phyloP scores from a whole-genome alignment of 2,888 invertebrate species.

The Bedellia somnulentella region DNA sequence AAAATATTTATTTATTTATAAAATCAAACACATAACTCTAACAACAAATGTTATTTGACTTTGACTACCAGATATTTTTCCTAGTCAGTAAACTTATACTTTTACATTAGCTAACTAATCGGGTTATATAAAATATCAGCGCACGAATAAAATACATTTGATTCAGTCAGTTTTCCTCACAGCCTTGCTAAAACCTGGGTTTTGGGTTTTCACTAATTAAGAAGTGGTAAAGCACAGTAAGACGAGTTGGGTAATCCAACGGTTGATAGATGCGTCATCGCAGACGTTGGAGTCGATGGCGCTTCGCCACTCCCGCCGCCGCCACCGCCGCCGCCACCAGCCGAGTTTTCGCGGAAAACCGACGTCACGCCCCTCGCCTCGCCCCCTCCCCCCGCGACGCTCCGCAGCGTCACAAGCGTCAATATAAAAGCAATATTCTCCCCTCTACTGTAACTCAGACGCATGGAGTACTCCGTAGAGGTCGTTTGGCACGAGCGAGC shows the following conservation, averaged over 20 bases:
- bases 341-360: constrained; percentile 56
- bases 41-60: too few species aligned
- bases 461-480: constrained; percentile 65
- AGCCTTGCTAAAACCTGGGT: not conserved
- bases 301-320: constrained; percentile 30
- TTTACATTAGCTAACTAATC: too few species aligned
- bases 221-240: not conserved
- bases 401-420: constrained; percentile 37
- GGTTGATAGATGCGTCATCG: constrained; percentile 2
- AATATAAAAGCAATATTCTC: constrained; percentile 49
- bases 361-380: constrained; percentile 31
- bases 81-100: too few species aligned
- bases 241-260: constrained; percentile 1
- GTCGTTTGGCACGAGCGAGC: constrained; percentile 64
- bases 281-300: constrained; percentile 36
- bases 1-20: too few species aligned
- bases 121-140: too few species aligned
- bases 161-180: not conserved
- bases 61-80: too few species aligned
- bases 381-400: constrained; percentile 16
- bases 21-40: too few species aligned
- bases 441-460: constrained; percentile 58
- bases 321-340: constrained; percentile 11
- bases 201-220: not conserved
- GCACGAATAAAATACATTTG: not conserved